Evolutionary conservation across 1,140 invertebrate species (phyloP).

Genomic region (Acromyrmex charruanus): DNA sequence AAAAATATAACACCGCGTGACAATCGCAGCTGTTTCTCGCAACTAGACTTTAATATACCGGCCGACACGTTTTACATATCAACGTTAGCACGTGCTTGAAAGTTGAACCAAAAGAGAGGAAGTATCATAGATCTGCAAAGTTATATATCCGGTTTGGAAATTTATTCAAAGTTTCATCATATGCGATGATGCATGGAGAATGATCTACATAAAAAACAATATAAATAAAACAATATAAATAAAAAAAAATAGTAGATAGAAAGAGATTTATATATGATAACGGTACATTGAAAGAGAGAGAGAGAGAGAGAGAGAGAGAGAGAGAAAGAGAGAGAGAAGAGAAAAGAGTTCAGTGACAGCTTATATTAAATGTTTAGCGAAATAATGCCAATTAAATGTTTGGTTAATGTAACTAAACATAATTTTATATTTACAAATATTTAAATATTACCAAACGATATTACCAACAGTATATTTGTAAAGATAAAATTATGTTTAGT

Average conservation of each 20-base stretch:
- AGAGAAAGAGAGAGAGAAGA: no score
- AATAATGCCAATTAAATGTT: no score
- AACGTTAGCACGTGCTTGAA: conserved; percentile 28
- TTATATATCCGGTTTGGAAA: not conserved
- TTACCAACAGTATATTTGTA: no score
- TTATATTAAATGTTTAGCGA: no score
- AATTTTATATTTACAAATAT: no score
- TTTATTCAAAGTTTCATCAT: not conserved
- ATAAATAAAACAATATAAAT: no score
- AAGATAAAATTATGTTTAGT: no score
- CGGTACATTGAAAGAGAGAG: no score
- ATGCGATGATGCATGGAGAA: not conserved
- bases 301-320: no score
- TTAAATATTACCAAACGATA: no score
- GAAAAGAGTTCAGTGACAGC: no score
- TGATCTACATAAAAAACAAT: not conserved
- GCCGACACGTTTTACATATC: not conserved
- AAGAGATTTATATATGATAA: not conserved
- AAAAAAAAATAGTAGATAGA: not conserved
- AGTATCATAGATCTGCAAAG: not conserved
- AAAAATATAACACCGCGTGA: not conserved
- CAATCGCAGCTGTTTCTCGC: not conserved
- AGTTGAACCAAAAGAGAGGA: not conserved
- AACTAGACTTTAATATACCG: not conserved
- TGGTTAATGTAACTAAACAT: no score